Conservation (phyloP, 2,888 invertebrate genomes). For the Apamea sordens region DNA sequence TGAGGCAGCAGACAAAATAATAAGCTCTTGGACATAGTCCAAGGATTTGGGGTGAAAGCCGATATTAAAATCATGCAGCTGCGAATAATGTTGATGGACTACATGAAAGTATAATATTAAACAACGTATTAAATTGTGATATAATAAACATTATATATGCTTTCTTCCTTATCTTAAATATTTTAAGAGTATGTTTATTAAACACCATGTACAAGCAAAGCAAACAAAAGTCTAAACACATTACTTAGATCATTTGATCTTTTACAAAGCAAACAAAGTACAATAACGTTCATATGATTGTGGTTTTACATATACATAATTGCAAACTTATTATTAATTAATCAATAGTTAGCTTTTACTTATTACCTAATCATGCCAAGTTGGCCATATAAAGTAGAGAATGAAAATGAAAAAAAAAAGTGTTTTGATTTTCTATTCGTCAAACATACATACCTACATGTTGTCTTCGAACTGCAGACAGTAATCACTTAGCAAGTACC, state of each 20-base stretch:
- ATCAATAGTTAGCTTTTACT: background rate
- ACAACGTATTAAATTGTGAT: background rate
- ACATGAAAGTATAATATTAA: background rate
- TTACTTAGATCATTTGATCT: too few species aligned
- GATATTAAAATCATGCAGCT: constrained; percentile 47
- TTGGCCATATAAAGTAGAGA: background rate
- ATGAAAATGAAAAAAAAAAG: background rate
- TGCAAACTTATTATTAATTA: background rate
- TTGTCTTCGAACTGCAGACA: background rate
- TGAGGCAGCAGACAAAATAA: constrained; percentile 31
- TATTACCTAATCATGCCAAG: background rate
- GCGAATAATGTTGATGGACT: constrained; percentile 18
- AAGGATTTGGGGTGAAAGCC: constrained; percentile 39
- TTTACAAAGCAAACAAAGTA: background rate
- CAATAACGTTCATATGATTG: background rate
- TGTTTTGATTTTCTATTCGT: background rate
- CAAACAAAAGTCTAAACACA: too few species aligned
- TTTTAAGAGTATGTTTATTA: too few species aligned
- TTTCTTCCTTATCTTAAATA: too few species aligned
- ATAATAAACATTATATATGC: too few species aligned
- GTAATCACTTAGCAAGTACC: constrained; percentile 21
- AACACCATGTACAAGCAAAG: too few species aligned
- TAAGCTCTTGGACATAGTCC: constrained; percentile 48
- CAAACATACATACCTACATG: background rate
- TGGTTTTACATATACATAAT: background rate